These are phyloP conservation scores for Drosophila pseudotalamancana DNA, from an alignment of 2,888 invertebrate species.

Conservation along the genomic window DNA sequence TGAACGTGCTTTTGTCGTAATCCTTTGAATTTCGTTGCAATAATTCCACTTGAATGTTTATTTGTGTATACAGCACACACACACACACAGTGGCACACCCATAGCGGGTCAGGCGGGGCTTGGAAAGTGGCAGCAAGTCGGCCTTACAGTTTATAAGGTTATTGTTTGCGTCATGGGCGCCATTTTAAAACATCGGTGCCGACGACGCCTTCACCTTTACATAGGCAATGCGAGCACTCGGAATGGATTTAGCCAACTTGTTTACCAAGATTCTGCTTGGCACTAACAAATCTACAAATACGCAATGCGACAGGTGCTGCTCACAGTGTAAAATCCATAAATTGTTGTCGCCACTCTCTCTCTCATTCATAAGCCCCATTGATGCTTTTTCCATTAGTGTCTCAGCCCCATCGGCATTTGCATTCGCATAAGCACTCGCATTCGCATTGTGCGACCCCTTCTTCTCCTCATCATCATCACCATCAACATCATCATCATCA, in stretches of 20 bases:
- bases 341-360: constrained; percentile 60
- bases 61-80: constrained; percentile 74
- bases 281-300: constrained; percentile 53
- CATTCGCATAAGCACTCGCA: constrained; percentile 11
- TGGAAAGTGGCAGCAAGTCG: constrained; percentile 32
- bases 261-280: constrained; percentile 42
- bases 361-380: constrained; percentile 71
- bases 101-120: constrained; percentile 3
- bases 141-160: constrained; percentile 73
- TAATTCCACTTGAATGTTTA: constrained; percentile 80
- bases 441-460: constrained; percentile 7
- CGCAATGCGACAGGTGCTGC: constrained; percentile 44
- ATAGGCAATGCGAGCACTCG: constrained; percentile 28
- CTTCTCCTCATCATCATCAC: neutral
- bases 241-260: constrained; percentile 65
- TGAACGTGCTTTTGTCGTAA: constrained; percentile 80
- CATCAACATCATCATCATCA: constrained; percentile 10
- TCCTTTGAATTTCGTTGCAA: constrained; percentile 80
- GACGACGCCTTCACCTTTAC: constrained; percentile 24
- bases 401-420: constrained; percentile 12
- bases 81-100: constrained; percentile 27
- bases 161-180: constrained; percentile 75
- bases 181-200: constrained; percentile 62
- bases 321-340: constrained; percentile 62
- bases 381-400: constrained; percentile 77